Conservation (phyloP, 1,140 invertebrate species). For the Drosophila ananassae region DNA sequence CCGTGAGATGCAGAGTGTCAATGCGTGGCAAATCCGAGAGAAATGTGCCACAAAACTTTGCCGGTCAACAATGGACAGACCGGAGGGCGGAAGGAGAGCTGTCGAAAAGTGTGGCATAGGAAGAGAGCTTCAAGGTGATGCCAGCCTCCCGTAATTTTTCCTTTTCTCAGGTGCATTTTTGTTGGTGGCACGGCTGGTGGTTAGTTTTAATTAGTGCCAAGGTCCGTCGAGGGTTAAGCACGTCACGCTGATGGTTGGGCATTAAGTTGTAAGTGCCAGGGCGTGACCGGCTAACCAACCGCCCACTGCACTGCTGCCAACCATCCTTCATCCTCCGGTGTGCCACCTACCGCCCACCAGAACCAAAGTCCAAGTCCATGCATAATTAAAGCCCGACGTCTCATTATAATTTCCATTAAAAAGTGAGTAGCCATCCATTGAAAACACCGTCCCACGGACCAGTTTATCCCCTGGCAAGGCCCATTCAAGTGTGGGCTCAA, state of each 20-base stretch:
- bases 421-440: conserved; percentile 43
- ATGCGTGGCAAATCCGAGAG: conserved; percentile 55
- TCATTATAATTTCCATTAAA: conserved; percentile 83
- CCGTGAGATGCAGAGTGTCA: conserved; percentile 26
- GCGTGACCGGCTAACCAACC: conserved; percentile 47
- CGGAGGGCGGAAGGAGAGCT: conserved; percentile 2
- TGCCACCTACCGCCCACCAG: conserved; percentile 13
- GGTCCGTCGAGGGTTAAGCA: conserved; percentile 57
- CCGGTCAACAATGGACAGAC: conserved; percentile 42
- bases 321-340: neutral
- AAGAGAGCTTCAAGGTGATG: conserved; percentile 32
- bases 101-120: conserved; percentile 48
- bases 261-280: conserved; percentile 74
- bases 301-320: neutral
- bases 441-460: conserved; percentile 20
- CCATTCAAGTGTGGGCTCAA: conserved; percentile 14
- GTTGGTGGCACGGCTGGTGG: conserved; percentile 16
- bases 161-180: conserved; percentile 29
- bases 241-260: conserved; percentile 66
- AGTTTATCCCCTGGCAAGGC: conserved; percentile 15
- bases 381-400: conserved; percentile 73
- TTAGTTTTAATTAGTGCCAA: no score
- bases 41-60: conserved; percentile 53
- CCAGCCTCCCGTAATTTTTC: conserved; percentile 34
- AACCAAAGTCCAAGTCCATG: conserved; percentile 37